Base-by-base conservation (phyloP, 2,113 vertebrate species). In the Melanerpes aurifrons region DNA sequence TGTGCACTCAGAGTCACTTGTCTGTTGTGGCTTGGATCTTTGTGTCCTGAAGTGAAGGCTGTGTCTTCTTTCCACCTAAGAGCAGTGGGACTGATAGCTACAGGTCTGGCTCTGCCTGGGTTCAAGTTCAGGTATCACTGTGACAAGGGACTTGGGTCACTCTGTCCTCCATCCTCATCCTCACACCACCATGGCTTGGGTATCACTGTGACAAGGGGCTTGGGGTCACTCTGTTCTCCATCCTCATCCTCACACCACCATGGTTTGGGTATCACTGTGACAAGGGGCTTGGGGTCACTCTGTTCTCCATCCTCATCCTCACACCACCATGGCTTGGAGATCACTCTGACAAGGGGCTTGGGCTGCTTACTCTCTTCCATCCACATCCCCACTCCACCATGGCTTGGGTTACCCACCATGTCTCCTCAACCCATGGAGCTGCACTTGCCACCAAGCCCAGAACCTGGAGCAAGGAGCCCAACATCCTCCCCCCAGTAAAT, bases 21-120 rank as follows among this genome's bases (percentile, higher is more conserved):
- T 2, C 37, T 12, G 9, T 22, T 17, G 50, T 1, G 1, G 1
- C 2, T 35, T 47, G 45, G 15, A 47, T 16, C 45, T 16, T 17
- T 47, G 10, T 47, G 45, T 47, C 45, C 45, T 47, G 45, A 47
- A 47, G 11, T 0, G 9, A 50, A 24, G 17, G 31, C 22, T 37
- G 7, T 21, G 18, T 29, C 56, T 58, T 22, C 24, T 53, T 28
- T 24, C 37, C 28, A 14, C 2, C 0, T 6, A 43, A 57, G 57
- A 21, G 35, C 62, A 45, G 16, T 2, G 5, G 50, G 31, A 58
- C 18, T 6, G 12, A 28, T 29, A 26, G 48, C 32, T 32, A 6
- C 2, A 25, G 16, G 37, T 48, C 45, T 56, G 76, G 14, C n/a
- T 6, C 32, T 45, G 17, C 82, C 57, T 2, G 2, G 17, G 57